Percentiles rank a stretch among this genome's conserved stretches.
These are phyloP conservation scores for Progne subis DNA, from an alignment of 2,113 vertebrate genomes.

Conservation along the genomic window DNA sequence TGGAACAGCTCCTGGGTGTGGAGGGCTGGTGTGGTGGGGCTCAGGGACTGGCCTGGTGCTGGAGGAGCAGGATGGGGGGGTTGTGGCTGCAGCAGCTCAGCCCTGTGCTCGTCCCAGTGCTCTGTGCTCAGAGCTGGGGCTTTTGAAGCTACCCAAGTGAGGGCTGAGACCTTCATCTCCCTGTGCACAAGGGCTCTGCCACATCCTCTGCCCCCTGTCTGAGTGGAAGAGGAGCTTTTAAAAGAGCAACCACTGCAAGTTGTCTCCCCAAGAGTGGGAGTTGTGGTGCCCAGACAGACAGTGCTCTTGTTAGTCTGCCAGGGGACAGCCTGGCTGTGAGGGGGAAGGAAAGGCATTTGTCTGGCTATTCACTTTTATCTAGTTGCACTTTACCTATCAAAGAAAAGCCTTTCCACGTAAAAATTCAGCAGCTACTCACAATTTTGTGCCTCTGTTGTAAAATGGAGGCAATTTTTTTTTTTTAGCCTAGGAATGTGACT, in stretches of 20 bases:
- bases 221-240: neutral
- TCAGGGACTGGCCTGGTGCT: neutral
- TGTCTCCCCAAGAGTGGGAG: neutral
- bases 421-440: neutral
- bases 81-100: neutral
- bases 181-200: neutral
- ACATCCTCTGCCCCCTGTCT: neutral
- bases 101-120: neutral
- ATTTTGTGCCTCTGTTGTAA: neutral
- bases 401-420: neutral
- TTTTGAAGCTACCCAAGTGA: rapidly evolving
- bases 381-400: neutral
- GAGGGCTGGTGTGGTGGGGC: neutral
- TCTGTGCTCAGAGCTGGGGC: neutral
- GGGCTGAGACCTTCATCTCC: neutral
- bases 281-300: neutral
- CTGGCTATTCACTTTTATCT: neutral
- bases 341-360: neutral
- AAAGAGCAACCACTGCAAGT: rapidly evolving
- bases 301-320: neutral
- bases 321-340: neutral
- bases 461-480: neutral
- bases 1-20: neutral
- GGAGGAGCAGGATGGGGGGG: neutral
- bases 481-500: neutral